phyloP scores from a whole-genome alignment of 2,797 vertebrate species.

The Tamandua tetradactyla region DNA sequence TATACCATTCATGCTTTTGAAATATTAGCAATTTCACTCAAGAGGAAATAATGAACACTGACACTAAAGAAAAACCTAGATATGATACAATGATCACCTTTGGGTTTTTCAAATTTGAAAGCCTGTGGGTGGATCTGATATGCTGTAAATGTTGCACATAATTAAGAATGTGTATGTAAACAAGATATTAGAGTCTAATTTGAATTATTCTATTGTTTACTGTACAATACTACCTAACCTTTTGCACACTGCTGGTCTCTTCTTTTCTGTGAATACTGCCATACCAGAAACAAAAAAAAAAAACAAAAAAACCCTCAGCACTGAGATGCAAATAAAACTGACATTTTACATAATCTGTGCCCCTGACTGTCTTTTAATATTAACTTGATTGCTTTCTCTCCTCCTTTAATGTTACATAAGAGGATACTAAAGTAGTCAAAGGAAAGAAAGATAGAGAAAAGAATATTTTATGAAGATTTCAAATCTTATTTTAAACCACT shows the following conservation, averaged over 20 bases:
- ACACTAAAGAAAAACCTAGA: not conserved
- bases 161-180: slow-evolving; percentile 42
- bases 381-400: slow-evolving; percentile 68
- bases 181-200: not conserved
- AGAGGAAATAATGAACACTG: not conserved
- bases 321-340: slow-evolving; percentile 71
- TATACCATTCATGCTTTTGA: not conserved
- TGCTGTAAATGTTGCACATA: not conserved
- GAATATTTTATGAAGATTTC: slow-evolving; percentile 59
- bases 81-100: slow-evolving; percentile 1
- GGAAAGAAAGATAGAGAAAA: slow-evolving; percentile 68
- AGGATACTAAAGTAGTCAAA: slow-evolving; percentile 49
- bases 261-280: slow-evolving; percentile 66
- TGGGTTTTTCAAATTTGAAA: slow-evolving; percentile 36
- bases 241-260: not conserved
- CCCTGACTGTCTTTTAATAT: slow-evolving; percentile 72
- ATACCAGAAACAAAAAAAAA: slow-evolving; percentile 71
- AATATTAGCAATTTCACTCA: slow-evolving; percentile 6
- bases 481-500: slow-evolving; percentile 47
- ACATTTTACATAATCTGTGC: slow-evolving; percentile 75
- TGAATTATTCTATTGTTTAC: slow-evolving; percentile 32
- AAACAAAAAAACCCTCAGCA: slow-evolving; percentile 19
- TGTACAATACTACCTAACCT: not conserved
- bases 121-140: not conserved
- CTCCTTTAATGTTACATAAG: slow-evolving; percentile 65